Percentiles rank a stretch among this genome's conserved stretches.
phyloP scores from a whole-genome alignment of 2,888 invertebrate genomes.

The Latrodectus hesperus region DNA sequence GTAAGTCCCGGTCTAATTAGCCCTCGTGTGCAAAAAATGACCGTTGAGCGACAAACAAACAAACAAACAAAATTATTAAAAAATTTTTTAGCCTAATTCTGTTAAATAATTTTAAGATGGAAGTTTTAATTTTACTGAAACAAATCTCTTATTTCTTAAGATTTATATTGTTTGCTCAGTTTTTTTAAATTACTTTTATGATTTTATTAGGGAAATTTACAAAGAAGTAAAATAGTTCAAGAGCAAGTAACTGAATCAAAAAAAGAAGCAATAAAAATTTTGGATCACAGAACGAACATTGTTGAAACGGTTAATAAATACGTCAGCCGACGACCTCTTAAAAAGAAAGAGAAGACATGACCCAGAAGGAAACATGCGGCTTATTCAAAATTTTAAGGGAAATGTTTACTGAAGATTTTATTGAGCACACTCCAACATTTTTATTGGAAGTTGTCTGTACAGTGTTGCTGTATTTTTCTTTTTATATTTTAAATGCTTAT shows the following conservation, averaged over 20 bases:
- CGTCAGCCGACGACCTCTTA: conserved; percentile 92
- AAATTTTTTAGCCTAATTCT: too few relatives aligned
- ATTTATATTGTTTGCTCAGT: too few relatives aligned
- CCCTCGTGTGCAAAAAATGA: too few relatives aligned
- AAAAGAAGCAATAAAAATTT: conserved; percentile 89
- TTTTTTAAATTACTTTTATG: conserved; percentile 24
- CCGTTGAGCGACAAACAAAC: too few relatives aligned
- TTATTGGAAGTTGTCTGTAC: conserved; percentile 32
- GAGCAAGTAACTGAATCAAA: conserved; percentile 93
- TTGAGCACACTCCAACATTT: conserved; percentile 34
- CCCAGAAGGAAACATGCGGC: conserved; percentile 28
- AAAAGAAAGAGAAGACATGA: conserved; percentile 83
- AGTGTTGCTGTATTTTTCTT: conserved; percentile 36
- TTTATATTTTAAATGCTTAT: conserved; percentile 54
- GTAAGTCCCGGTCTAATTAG: too few relatives aligned
- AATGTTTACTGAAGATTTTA: conserved; percentile 31
- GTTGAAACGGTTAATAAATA: conserved; percentile 92
- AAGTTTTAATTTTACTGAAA: too few relatives aligned
- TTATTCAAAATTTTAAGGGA: conserved; percentile 20
- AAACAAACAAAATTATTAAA: too few relatives aligned
- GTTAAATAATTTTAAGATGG: too few relatives aligned
- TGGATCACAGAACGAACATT: conserved; percentile 92
- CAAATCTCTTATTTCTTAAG: too few relatives aligned
- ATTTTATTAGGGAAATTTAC: conserved; percentile 87
- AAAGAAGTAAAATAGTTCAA: conserved; percentile 92